Base-by-base conservation (phyloP, 2,113 vertebrate species). In the Anthoscopus minutus region DNA sequence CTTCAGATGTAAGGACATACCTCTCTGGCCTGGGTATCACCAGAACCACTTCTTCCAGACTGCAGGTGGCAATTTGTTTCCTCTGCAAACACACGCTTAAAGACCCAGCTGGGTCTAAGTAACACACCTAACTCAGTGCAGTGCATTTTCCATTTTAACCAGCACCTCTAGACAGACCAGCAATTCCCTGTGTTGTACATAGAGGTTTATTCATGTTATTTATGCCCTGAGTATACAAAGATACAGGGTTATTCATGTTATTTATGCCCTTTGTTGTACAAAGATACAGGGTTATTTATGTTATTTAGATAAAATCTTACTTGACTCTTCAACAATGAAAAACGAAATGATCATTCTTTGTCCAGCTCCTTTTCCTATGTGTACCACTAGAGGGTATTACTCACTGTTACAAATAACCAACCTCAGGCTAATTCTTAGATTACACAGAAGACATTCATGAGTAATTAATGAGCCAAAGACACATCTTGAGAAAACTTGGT, bases 301-400 rank as follows among this genome's bases (percentile, higher is more conserved):
- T 21, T 48, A 48, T 11, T 67, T 33, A 54, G 31, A 69, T 60
- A 47, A 86, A 70, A 74, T 56, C 28, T 53, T 70, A 60, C 23
- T 65, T 66, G 67, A 57, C 37, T 81, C 42, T 84, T 88, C 21
- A 33, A 58, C 1, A 9, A 51, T 47, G 21, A 50, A 30, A 85
- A 82, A 70, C 54, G 20, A 37, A 38, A 16, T 33, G 16, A 47
- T 86, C 13, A 30, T 67, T 74, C 65, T 71, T 57, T 90, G 31
- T 81, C 56, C 51, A 40, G 20, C 45, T 91, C 62, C 37, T 87
- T 86, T 95, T 86, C 83, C 73, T 70, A 0, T 13, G 21, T 70
- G 54, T 70, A 77, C 95, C 94, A 89, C 91, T 95, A 95, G 94
- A 95, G 93, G 91, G 94, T 91, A 93, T 88, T 82, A 72, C 62